Evolutionary conservation across 1,140 invertebrate genomes (phyloP).

Genomic region (Nephila pilipes): DNA sequence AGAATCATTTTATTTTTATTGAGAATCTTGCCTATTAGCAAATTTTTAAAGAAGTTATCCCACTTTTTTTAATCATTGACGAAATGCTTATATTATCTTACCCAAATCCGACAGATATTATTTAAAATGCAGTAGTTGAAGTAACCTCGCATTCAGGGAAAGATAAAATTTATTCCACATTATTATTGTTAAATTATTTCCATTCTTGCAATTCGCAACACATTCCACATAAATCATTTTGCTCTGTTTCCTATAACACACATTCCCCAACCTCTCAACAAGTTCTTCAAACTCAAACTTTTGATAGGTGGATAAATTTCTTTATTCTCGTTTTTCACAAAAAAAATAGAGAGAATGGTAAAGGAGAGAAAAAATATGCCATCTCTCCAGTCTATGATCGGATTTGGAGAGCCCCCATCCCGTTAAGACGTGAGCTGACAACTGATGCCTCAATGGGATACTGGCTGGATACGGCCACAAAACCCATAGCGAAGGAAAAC

Average conservation of each 20-base stretch:
- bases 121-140: too few relatives aligned
- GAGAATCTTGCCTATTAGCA: too few relatives aligned
- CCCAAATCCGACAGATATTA: too few relatives aligned
- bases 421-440: slow-evolving; percentile 51
- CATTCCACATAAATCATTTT: neutral
- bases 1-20: too few relatives aligned
- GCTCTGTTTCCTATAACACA: neutral
- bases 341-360: neutral
- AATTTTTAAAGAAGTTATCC: too few relatives aligned
- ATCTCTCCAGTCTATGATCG: neutral
- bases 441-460: slow-evolving; percentile 45
- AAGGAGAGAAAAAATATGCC: neutral
- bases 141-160: too few relatives aligned
- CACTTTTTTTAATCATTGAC: too few relatives aligned
- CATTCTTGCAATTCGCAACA: neutral
- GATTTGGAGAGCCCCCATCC: neutral
- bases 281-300: slow-evolving; percentile 15
- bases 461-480: neutral
- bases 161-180: too few relatives aligned
- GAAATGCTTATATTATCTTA: too few relatives aligned
- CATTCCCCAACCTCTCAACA: neutral
- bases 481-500: neutral
- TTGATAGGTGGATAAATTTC: slow-evolving; percentile 17
- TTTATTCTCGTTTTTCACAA: neutral
- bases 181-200: neutral